These are phyloP conservation scores for Andrena fulva DNA, from an alignment of 2,888 invertebrate genomes.

Conservation along the genomic window DNA sequence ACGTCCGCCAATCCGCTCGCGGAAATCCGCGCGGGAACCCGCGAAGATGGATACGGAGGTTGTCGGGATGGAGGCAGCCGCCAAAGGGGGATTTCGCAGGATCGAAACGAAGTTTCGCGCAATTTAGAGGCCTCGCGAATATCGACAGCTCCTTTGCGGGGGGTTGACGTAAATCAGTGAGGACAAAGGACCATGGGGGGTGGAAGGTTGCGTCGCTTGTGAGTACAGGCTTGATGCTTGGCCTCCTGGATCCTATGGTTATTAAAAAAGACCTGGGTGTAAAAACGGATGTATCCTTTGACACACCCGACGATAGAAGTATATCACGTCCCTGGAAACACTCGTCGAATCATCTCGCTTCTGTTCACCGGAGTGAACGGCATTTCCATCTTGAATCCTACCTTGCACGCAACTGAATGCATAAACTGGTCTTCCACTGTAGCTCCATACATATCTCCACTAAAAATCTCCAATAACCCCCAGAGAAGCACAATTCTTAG, in stretches of 20 bases:
- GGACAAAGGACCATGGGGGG: slow-evolving; percentile 23
- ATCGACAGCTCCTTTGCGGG: slow-evolving; percentile 56
- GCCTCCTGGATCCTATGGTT: not conserved
- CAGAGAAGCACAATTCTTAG: too few species aligned
- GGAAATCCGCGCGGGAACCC: slow-evolving; percentile 4
- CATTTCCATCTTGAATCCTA: too few species aligned
- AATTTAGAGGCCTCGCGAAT: slow-evolving; percentile 57
- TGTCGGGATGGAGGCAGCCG: slow-evolving; percentile 13
- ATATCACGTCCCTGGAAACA: too few species aligned
- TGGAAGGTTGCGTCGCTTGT: not conserved
- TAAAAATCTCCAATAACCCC: too few species aligned
- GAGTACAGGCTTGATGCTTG: not conserved
- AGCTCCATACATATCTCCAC: too few species aligned
- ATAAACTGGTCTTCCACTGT: too few species aligned
- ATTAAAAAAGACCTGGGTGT: too few species aligned
- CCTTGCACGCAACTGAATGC: too few species aligned
- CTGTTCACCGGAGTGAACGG: too few species aligned
- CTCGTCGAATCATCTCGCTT: too few species aligned
- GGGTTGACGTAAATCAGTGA: slow-evolving; percentile 65
- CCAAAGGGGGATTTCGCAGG: slow-evolving; percentile 33
- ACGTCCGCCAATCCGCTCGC: slow-evolving; percentile 15
- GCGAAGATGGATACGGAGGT: not conserved
- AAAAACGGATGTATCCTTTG: too few species aligned
- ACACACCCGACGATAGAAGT: too few species aligned
- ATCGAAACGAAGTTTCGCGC: slow-evolving; percentile 56